Evolutionary conservation across 2,113 vertebrate genomes (phyloP).

Genomic region (Puffinus mauretanicus): DNA sequence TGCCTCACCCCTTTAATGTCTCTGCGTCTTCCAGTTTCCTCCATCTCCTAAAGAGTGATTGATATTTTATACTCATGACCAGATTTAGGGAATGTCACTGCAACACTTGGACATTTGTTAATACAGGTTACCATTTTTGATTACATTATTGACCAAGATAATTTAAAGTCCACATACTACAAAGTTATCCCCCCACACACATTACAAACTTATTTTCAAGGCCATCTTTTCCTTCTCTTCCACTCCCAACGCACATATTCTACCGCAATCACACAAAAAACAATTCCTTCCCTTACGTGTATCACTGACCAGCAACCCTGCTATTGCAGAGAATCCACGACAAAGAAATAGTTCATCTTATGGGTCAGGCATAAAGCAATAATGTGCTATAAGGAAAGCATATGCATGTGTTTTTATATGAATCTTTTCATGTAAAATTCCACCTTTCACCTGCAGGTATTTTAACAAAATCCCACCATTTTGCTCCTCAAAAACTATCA

Average conservation of each 20-base stretch:
- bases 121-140: not conserved
- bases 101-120: not conserved
- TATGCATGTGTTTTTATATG: accelerated
- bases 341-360: not conserved
- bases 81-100: not conserved
- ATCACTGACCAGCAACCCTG: not conserved
- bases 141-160: not conserved
- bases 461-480: not conserved
- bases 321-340: not conserved
- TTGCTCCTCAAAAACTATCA: not conserved
- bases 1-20: not conserved
- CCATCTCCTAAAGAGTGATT: not conserved
- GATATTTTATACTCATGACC: not conserved
- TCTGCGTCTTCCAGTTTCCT: not conserved
- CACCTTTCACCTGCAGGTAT: not conserved
- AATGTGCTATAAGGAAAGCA: not conserved
- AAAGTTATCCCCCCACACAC: not conserved
- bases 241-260: not conserved
- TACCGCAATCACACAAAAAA: not conserved
- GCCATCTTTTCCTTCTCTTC: not conserved
- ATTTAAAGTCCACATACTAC: not conserved
- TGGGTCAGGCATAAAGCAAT: not conserved
- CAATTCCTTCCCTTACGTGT: not conserved
- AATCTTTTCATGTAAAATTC: not conserved
- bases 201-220: not conserved